Base-by-base conservation (phyloP, 1,140 invertebrate species). In the Penaeus chinensis region DNA sequence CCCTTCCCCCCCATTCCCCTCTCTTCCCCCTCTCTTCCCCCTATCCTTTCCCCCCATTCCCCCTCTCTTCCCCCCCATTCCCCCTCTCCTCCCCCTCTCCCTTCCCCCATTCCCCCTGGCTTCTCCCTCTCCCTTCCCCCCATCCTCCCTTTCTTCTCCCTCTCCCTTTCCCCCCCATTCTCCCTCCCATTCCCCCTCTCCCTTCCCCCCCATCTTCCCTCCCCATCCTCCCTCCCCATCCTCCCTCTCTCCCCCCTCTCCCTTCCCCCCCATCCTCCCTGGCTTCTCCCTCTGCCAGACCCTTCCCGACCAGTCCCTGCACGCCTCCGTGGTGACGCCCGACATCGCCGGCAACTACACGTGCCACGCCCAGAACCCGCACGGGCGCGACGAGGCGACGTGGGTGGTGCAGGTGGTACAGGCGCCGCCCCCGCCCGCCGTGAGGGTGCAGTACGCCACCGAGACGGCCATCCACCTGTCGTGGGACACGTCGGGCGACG, bases 291-390 rank as follows among this genome's bases (percentile, higher is more conserved):
- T 37, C n/a, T n/a, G 1, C 27, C 78, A 85, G 83, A 85, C 32
- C 3, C 65, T 87, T 0, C 85, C 85, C 10, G 85, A 90, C 81
- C 82, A 84, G 20, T 84, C 80, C 22, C 85, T 90, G 20, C 89
- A 88, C 74, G 81, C 90, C 22, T 60, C 90, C 19, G 82, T 84
- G 2, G 89, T 91, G 19, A 62, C 78, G 16, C 85, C 91, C 3
- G 74, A 90, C 65, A 90, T 91, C 63, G 90, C 91, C 47, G 92
- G 92, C 24, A 92, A 92, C 84, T 93, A 92, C 90, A 91, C 92
- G 4, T 93, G 92, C 90, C 90, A 91, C 22, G 91, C 91, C 11
- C 90, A 89, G 63, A 93, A 92, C 88, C 84, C 90, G 19, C 85
- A 82, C 63, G 88, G 88, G 74, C 65, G 84, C 7, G 89, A 82